Base-by-base conservation (phyloP, 2,797 vertebrate genomes). In the Halcyon smyrnensis region DNA sequence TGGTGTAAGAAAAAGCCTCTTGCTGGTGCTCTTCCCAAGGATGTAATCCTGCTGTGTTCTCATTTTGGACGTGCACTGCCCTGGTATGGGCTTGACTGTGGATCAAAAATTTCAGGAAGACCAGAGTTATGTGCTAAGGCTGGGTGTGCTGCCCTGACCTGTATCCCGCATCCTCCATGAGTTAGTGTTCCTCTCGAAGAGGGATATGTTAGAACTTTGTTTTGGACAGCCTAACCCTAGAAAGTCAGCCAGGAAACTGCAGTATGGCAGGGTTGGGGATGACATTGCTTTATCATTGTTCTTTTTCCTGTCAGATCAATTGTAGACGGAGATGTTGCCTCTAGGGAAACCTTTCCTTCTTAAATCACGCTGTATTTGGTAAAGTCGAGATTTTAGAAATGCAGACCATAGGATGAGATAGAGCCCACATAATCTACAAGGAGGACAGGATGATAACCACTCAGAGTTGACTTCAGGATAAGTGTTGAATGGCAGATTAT, bases 271-370 rank as follows among this genome's bases (percentile, higher is more conserved):
- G 14, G 4, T 21, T 41, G 32, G 37, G 13, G 15, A 53, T 63
- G 18, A 27, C 1, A 5, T 19, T 41, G 10, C 18, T n/a, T 63
- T 48, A 12, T 36, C 0, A 0, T 12, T 86, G 7, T 7, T 76
- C 19, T 9, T 57, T 53, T 28, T 48, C 20, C 8, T 51, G 9
- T 46, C 50, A 32, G 48, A 80, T 46, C 34, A 59, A 5, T 12
- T 37, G 17, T 2, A 67, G 30, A 12, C 9, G 1, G 1, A 67
- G 6, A 2, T 56, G 7, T 5, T 81, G 16, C 30, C 60, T 14
- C 5, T 1, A 53, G 39, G 28, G 12, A 41, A 41, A 39, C 4
- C 7, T 53, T 19, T 3, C 1, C n/a, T 21, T 10, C 16, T 57
- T 37, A 37, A 86, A 68, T 43, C 15, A 6, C 3, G 5, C 23